Conservation (phyloP, 2,113 vertebrate species). For the Mugil cephalus region DNA sequence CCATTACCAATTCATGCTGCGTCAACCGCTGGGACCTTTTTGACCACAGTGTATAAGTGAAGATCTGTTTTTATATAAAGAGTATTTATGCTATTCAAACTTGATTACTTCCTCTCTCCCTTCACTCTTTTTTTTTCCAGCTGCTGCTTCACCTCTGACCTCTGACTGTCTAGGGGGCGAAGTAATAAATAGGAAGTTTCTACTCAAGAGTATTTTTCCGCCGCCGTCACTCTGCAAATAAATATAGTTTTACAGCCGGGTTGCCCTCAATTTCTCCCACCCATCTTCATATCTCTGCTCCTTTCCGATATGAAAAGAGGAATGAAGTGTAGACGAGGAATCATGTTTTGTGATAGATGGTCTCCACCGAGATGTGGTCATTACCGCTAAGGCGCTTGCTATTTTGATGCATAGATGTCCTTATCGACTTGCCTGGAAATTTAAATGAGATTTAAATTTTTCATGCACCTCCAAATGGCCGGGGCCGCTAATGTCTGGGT, state of each 20-base stretch:
- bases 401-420: slow-evolving; percentile 77
- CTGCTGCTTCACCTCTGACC: slow-evolving; percentile 47
- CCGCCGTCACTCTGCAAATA: slow-evolving; percentile 46
- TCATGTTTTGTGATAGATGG: slow-evolving; percentile 69
- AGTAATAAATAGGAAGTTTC: slow-evolving; percentile 47
- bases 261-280: slow-evolving; percentile 54
- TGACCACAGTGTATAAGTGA: background rate
- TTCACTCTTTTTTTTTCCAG: background rate
- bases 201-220: slow-evolving; percentile 35
- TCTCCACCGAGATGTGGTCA: slow-evolving; percentile 60
- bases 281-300: slow-evolving; percentile 42
- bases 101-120: slow-evolving; percentile 16
- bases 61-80: background rate
- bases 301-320: slow-evolving; percentile 39
- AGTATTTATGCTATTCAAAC: background rate
- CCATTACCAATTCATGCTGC: background rate
- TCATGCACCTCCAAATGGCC: slow-evolving; percentile 77
- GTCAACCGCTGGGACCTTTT: background rate
- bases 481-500: slow-evolving; percentile 63
- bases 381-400: slow-evolving; percentile 66
- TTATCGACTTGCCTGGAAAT: slow-evolving; percentile 65
- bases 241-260: slow-evolving; percentile 26
- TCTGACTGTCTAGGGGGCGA: slow-evolving; percentile 1
- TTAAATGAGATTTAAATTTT: slow-evolving; percentile 82
- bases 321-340: slow-evolving; percentile 51